These are phyloP conservation scores for Zophobas morio DNA, from an alignment of 1,140 invertebrate genomes.

Conservation along the genomic window DNA sequence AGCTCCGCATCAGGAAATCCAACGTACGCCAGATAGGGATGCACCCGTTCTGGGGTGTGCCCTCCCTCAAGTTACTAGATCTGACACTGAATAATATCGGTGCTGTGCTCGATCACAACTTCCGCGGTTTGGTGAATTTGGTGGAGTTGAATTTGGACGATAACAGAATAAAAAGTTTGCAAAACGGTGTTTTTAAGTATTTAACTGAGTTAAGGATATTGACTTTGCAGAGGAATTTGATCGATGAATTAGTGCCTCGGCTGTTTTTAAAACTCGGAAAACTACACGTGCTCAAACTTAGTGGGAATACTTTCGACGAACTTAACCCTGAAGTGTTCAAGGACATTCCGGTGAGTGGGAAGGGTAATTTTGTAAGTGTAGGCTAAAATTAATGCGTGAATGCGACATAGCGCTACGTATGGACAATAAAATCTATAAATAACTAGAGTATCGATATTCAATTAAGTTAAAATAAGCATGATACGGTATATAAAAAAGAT, in stretches of 20 bases:
- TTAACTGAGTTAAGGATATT: constrained; percentile 78
- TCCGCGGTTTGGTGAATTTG: constrained; percentile 82
- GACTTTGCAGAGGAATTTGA: constrained; percentile 78
- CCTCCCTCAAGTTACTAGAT: constrained; percentile 78
- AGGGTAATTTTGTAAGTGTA: no score
- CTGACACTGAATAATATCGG: constrained; percentile 83
- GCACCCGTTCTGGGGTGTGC: constrained; percentile 85
- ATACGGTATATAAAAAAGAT: no score
- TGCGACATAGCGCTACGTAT: no score
- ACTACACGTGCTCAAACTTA: constrained; percentile 80
- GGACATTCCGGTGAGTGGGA: constrained; percentile 64
- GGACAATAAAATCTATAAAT: no score
- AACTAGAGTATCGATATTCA: no score
- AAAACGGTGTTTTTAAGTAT: constrained; percentile 82
- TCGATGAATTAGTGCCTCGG: constrained; percentile 77
- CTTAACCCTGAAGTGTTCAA: constrained; percentile 73
- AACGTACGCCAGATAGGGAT: constrained; percentile 84
- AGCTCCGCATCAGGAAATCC: constrained; percentile 81
- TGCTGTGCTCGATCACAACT: constrained; percentile 87
- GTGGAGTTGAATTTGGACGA: constrained; percentile 89
- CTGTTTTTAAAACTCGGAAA: constrained; percentile 81
- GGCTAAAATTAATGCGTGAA: no score
- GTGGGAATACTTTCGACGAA: constrained; percentile 80
- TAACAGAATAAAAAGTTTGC: constrained; percentile 81
- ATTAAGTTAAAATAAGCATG: no score